Conservation (phyloP, 2,888 invertebrate species). For the Caenorhabditis uteleia region DNA sequence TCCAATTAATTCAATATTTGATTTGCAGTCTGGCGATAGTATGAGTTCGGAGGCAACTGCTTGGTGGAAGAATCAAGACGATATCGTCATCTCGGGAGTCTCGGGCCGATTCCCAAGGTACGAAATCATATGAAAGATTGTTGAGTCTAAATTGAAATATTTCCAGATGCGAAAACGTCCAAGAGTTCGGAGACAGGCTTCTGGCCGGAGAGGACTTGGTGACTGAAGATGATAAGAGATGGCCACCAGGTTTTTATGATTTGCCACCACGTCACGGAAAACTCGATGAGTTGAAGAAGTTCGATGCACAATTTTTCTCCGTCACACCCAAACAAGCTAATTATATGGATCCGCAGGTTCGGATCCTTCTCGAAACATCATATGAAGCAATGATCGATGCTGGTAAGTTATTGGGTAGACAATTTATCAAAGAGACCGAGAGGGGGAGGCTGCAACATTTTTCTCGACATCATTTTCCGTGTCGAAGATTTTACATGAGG, state of each 20-base stretch:
- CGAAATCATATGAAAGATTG: neutral
- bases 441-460: neutral
- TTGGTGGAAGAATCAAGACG: conserved; percentile 70
- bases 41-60: conserved; percentile 57
- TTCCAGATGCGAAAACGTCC: conserved; percentile 81
- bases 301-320: conserved; percentile 71
- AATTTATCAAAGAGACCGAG: neutral
- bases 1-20: neutral
- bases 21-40: conserved; percentile 59
- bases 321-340: conserved; percentile 67
- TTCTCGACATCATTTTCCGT: neutral
- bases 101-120: conserved; percentile 79
- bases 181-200: conserved; percentile 89
- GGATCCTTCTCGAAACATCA: conserved; percentile 87
- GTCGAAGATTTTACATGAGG: neutral
- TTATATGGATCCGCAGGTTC: conserved; percentile 90
- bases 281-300: conserved; percentile 72
- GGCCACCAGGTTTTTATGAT: conserved; percentile 77
- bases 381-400: conserved; percentile 91
- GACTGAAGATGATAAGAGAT: conserved; percentile 87
- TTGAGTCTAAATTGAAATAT: neutral
- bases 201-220: conserved; percentile 90
- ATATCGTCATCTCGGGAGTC: conserved; percentile 73
- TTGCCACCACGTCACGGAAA: conserved; percentile 73
- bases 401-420: conserved; percentile 70